phyloP scores from a whole-genome alignment of 2,797 vertebrate species.

The Thalassophryne amazonica region DNA sequence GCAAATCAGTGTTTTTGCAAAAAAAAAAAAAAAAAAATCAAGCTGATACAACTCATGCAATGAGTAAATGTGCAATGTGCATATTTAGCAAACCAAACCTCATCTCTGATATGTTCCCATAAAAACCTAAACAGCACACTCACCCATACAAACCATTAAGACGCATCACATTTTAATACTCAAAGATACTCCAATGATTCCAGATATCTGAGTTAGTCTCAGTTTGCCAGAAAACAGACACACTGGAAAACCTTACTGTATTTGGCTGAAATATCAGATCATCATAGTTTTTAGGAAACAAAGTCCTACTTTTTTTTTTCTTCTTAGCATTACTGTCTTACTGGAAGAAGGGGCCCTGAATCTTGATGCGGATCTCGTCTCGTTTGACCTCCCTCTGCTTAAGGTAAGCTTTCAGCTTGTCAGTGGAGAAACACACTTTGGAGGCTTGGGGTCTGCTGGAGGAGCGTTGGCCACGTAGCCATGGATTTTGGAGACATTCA shows the following conservation, averaged over 20 bases:
- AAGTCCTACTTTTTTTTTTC: not conserved
- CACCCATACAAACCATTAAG: slow-evolving; percentile 54
- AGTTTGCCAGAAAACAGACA: not conserved
- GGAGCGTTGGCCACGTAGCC: slow-evolving; percentile 83
- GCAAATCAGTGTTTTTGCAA: no score
- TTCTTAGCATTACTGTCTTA: not conserved
- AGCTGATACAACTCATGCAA: slow-evolving; percentile 3
- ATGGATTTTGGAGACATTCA: slow-evolving; percentile 86
- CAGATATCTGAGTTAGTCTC: not conserved
- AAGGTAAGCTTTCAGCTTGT: slow-evolving; percentile 86
- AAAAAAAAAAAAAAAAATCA: no score
- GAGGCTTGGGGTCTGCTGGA: slow-evolving; percentile 74
- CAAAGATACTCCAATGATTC: not conserved
- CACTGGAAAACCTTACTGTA: not conserved
- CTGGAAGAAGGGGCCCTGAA: slow-evolving; percentile 61
- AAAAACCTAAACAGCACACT: slow-evolving; percentile 17
- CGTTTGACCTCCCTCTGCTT: slow-evolving; percentile 85
- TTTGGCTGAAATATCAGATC: not conserved
- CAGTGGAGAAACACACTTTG: slow-evolving; percentile 86
- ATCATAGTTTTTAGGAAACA: not conserved
- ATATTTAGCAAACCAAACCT: not conserved
- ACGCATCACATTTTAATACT: slow-evolving; percentile 45
- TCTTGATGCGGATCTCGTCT: slow-evolving; percentile 80
- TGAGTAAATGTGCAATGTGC: no score
- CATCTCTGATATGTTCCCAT: slow-evolving; percentile 47